Conservation (phyloP, 2,888 invertebrate species). For the Macrophya alboannulata region DNA sequence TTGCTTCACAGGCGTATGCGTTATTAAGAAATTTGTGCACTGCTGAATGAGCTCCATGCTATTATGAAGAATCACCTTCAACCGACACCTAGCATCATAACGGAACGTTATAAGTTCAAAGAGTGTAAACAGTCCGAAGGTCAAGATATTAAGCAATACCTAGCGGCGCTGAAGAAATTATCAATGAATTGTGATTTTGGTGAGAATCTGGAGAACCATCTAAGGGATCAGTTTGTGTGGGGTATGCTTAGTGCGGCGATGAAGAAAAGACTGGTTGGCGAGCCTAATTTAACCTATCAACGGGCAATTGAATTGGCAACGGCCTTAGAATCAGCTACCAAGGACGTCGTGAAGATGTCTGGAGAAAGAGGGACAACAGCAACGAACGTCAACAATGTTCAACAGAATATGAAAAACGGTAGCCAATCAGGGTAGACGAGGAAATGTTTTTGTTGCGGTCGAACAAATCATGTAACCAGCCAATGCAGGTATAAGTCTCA, state of each 20-base stretch:
- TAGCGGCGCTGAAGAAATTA: conserved; percentile 31
- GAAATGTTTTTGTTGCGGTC: conserved; percentile 49
- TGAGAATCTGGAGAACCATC: not conserved
- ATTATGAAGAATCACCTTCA: conserved; percentile 52
- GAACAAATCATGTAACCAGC: conserved; percentile 26
- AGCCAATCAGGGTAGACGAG: not conserved
- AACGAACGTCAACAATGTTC: not conserved
- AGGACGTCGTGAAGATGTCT: not conserved
- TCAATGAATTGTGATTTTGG: conserved; percentile 30
- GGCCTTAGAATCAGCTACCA: not conserved
- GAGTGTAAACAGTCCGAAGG: conserved; percentile 49
- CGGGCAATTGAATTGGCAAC: not conserved
- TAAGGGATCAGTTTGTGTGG: conserved; percentile 1
- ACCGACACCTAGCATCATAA: conserved; percentile 55
- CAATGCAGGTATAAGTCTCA: conserved; percentile 47
- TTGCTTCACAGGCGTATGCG: conserved; percentile 40
- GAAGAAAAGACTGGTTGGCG: not conserved
- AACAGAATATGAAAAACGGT: not conserved
- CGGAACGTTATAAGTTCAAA: conserved; percentile 55
- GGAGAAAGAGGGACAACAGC: not conserved
- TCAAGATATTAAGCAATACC: conserved; percentile 40
- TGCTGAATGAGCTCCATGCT: conserved; percentile 23
- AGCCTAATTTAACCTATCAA: not conserved
- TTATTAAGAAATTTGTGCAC: conserved; percentile 55
- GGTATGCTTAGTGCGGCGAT: conserved; percentile 7